Evolutionary conservation across 2,888 invertebrate genomes (phyloP).

Genomic region (Gasteruption jaculator): DNA sequence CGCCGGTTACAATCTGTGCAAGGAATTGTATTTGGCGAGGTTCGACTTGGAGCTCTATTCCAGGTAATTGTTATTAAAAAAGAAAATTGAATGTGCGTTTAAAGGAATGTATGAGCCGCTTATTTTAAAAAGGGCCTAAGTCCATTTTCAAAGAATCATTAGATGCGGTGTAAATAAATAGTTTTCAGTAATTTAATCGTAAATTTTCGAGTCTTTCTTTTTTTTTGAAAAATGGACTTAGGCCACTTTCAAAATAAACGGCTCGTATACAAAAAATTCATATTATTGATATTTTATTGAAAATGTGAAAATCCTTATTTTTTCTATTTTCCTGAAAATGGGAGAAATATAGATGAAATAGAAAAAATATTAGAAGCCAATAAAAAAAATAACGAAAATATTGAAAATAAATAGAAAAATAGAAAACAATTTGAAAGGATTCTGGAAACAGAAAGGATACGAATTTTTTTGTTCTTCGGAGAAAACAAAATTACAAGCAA

Average conservation of each 20-base stretch:
- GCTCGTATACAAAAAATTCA: too few relatives aligned
- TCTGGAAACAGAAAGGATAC: too few relatives aligned
- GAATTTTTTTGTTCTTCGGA: not conserved
- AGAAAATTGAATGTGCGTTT: not conserved
- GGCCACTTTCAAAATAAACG: too few relatives aligned
- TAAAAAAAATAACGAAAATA: not conserved
- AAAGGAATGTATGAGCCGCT: too few relatives aligned
- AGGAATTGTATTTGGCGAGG: conserved; percentile 75
- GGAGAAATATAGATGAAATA: too few relatives aligned
- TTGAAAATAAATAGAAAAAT: not conserved
- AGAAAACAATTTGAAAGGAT: not conserved
- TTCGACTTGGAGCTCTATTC: conserved; percentile 81
- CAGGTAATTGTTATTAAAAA: conserved; percentile 52
- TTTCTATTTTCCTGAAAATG: too few relatives aligned
- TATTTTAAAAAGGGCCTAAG: too few relatives aligned
- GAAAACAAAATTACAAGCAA: not conserved
- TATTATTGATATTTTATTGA: conserved; percentile 4
- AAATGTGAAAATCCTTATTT: not conserved
- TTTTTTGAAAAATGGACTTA: too few relatives aligned
- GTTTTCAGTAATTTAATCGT: too few relatives aligned
- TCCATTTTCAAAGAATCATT: too few relatives aligned
- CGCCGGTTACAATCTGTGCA: conserved; percentile 74
- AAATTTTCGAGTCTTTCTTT: too few relatives aligned
- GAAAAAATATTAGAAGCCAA: not conserved
- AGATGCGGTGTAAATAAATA: too few relatives aligned